phyloP scores from a whole-genome alignment of 2,113 vertebrate genomes.

The Phaetusa simplex region DNA sequence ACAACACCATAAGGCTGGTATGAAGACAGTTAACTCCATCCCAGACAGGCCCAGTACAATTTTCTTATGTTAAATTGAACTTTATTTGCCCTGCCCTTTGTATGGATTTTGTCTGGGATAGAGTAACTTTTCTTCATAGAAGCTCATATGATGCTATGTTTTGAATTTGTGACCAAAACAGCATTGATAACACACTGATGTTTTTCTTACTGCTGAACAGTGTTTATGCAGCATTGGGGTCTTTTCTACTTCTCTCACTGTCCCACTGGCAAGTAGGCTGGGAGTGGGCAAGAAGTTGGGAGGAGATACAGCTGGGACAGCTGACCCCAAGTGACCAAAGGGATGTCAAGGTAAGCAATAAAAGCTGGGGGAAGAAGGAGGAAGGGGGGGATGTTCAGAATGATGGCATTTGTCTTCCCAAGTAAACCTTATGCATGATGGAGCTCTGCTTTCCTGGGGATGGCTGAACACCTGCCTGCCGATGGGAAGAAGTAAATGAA shows the following conservation, averaged over 20 bases:
- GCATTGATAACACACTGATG: background rate
- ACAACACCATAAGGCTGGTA: background rate
- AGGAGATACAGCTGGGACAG: background rate
- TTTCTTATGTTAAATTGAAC: background rate
- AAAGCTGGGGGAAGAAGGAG: background rate
- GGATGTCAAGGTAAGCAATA: background rate
- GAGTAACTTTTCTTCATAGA: background rate
- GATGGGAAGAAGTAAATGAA: background rate
- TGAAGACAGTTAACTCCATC: background rate
- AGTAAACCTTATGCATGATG: accelerated
- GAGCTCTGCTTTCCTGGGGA: background rate
- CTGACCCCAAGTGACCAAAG: background rate
- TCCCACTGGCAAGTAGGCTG: accelerated
- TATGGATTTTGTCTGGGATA: background rate
- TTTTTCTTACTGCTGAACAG: background rate
- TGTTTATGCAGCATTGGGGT: background rate
- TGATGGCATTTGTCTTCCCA: background rate
- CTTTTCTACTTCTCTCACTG: background rate
- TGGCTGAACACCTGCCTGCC: background rate
- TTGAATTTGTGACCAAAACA: background rate
- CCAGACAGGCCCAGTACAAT: background rate
- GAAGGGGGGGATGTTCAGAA: accelerated
- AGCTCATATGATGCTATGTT: background rate
- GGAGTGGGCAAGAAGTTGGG: background rate
- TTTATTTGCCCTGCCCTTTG: background rate